Percentiles rank a stretch among this genome's conserved stretches.
Conservation (phyloP, 2,113 vertebrate genomes). For the Macaca nemestrina region DNA sequence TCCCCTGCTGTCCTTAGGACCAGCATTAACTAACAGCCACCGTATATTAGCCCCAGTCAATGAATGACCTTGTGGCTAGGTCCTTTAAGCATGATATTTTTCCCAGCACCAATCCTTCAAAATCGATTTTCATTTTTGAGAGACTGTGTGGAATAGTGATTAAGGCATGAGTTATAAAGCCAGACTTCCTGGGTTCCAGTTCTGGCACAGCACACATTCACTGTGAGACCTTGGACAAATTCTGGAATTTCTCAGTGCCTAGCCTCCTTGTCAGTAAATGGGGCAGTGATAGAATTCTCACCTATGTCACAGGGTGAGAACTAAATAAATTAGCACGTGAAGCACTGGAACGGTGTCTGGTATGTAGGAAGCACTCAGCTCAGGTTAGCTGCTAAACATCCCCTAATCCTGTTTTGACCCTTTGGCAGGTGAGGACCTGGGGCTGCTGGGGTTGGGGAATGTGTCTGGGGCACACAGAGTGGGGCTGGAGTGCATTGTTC, state of each 20-base stretch:
- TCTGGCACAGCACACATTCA: background rate
- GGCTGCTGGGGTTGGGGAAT: background rate
- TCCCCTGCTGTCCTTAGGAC: background rate
- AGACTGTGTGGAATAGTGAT: background rate
- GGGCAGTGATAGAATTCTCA: background rate
- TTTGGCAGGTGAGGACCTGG: background rate
- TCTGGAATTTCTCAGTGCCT: background rate
- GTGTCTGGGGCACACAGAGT: accelerated
- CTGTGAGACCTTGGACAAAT: background rate
- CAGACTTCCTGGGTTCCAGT: background rate
- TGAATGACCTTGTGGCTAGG: background rate
- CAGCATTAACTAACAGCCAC: background rate
- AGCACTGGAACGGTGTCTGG: background rate
- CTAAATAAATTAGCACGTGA: background rate
- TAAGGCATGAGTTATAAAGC: background rate
- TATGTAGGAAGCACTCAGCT: accelerated
- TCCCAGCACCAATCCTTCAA: background rate
- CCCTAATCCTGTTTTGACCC: background rate
- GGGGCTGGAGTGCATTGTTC: accelerated
- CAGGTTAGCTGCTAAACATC: background rate
- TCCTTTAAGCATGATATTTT: background rate
- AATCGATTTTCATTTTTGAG: background rate
- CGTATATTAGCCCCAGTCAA: background rate
- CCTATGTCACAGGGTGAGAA: background rate
- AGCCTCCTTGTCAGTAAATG: background rate